Conservation (phyloP, 2,797 vertebrate genomes). For the Brotula barbata region DNA sequence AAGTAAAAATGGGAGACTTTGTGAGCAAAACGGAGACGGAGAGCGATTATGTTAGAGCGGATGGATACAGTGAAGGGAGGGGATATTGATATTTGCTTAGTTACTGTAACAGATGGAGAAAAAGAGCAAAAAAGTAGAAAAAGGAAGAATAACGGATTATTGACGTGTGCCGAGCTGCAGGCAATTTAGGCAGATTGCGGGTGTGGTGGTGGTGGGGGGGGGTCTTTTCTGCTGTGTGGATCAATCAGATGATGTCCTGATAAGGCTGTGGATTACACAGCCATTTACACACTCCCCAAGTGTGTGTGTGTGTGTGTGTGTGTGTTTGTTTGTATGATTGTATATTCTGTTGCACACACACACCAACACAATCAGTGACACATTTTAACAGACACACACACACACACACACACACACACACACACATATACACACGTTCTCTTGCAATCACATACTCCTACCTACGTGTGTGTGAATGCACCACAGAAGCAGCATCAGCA, state of each 20-base stretch:
- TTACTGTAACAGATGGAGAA: slow-evolving; percentile 44
- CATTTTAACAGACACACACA: slow-evolving; percentile 23
- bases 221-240: slow-evolving; percentile 70
- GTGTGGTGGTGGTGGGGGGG: slow-evolving; percentile 31
- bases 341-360: slow-evolving; percentile 22
- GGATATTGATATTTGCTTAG: slow-evolving; percentile 52
- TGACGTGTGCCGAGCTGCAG: slow-evolving; percentile 61
- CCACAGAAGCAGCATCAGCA: no score
- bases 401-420: slow-evolving; percentile 1
- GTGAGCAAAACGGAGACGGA: slow-evolving; percentile 29
- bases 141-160: slow-evolving; percentile 62
- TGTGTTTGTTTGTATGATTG: slow-evolving; percentile 6
- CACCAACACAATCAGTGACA: slow-evolving; percentile 14
- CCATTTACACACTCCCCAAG: slow-evolving; percentile 66
- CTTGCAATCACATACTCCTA: no score
- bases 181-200: slow-evolving; percentile 61
- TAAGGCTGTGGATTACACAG: slow-evolving; percentile 73
- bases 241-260: slow-evolving; percentile 80
- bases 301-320: slow-evolving; percentile 32
- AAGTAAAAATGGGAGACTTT: not conserved
- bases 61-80: slow-evolving; percentile 22
- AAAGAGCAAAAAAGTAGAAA: slow-evolving; percentile 52
- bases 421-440: not conserved
- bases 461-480: no score
- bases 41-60: slow-evolving; percentile 11